phyloP scores from a whole-genome alignment of 2,797 vertebrate species.

The Platalea minor region DNA sequence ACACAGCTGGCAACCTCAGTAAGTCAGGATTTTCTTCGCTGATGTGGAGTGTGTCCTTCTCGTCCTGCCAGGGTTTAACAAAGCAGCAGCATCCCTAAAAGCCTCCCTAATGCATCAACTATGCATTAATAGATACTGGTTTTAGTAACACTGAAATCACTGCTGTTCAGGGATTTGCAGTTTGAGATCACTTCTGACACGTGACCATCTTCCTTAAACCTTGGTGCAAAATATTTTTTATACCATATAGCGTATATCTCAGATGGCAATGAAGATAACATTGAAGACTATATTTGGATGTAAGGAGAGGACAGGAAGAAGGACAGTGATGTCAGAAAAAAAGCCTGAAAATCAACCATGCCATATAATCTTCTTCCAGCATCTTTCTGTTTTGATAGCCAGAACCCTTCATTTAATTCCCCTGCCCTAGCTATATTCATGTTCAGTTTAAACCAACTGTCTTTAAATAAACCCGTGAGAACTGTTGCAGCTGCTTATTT shows the following conservation, averaged over 20 bases:
- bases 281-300: neutral
- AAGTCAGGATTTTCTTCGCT: neutral
- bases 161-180: neutral
- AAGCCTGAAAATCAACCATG: neutral
- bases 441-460: neutral
- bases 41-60: neutral
- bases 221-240: neutral
- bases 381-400: neutral
- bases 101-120: neutral
- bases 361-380: neutral
- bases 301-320: neutral
- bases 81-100: neutral
- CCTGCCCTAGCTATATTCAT: neutral
- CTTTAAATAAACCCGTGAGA: neutral
- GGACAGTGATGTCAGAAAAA: neutral
- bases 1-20: neutral
- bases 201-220: neutral
- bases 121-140: neutral
- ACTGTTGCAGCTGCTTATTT: neutral
- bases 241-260: neutral
- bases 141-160: neutral
- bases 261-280: neutral
- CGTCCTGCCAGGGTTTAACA: neutral
- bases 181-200: neutral
- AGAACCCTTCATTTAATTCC: neutral